Percentiles rank a stretch among this genome's conserved stretches.
These are phyloP conservation scores for Somateria mollissima DNA, from an alignment of 2,797 vertebrate species.

Conservation along the genomic window DNA sequence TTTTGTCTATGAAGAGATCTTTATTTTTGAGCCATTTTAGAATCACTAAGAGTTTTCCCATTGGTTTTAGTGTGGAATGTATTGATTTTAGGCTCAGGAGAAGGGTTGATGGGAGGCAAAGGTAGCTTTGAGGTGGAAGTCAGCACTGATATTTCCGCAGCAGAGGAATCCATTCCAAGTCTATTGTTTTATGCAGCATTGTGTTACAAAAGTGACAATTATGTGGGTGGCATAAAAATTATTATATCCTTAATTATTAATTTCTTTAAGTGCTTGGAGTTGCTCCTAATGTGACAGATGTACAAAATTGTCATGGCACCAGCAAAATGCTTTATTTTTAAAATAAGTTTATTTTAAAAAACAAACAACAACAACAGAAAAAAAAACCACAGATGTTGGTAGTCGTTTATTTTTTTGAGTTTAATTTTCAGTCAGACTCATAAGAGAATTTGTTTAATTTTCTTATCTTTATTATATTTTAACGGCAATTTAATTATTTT, in stretches of 20 bases:
- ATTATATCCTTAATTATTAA: neutral
- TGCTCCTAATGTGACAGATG: neutral
- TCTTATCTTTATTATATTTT: slow-evolving; percentile 39
- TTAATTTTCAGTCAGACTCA: neutral
- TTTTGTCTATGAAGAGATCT: neutral
- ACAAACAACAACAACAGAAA: too few relatives aligned
- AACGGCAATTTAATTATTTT: slow-evolving; percentile 42
- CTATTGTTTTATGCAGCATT: neutral
- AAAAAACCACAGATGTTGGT: neutral
- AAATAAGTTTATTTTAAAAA: neutral
- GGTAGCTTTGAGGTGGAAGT: neutral
- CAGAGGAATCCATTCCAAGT: neutral
- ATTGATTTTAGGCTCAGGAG: neutral
- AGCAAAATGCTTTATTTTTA: neutral
- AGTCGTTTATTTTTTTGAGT: neutral
- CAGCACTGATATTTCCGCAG: neutral
- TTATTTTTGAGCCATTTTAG: neutral
- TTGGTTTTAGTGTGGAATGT: neutral
- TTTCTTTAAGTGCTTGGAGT: slow-evolving; percentile 1
- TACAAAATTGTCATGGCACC: neutral
- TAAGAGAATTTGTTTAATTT: slow-evolving; percentile 32
- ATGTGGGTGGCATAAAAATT: neutral
- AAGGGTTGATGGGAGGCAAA: neutral
- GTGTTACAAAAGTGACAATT: neutral
- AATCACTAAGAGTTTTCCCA: neutral